Base-by-base conservation (phyloP, 2,113 vertebrate genomes). In the Ciconia stormi region DNA sequence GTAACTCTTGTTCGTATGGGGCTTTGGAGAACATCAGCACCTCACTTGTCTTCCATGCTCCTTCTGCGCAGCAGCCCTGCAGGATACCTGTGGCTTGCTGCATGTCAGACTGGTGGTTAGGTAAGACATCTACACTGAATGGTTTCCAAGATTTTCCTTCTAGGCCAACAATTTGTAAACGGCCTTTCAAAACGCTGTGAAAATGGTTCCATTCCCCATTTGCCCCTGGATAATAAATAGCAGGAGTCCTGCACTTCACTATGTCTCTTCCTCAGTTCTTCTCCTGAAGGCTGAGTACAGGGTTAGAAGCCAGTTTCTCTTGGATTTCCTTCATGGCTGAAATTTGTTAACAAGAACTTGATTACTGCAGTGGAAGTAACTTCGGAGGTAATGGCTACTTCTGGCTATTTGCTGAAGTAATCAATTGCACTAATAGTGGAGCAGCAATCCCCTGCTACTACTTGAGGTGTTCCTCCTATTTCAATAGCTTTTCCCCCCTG, bases 351-450 rank as follows among this genome's bases (percentile, higher is more conserved):
- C 55, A 87, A 76, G 92, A 82, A 73, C 71, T 82, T 92, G 66
- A 88, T 96, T 95, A 93, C 87, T 83, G 19, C n/a, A 38, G 27
- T 82, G 72, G 46, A 95, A 90, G 73, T 95, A 82, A 55, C 90
- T 82, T 90, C 50, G 29, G 49, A 88, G 63, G 53, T 85, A 95
- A 93, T 89, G 72, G 77, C 77, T 91, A 96, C 87, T 97, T 94
- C 89, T 95, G 92, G 69, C 77, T 92, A 66, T 86, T 89, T 89
- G 62, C 80, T 90, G 95, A 73, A 87, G 72, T 91, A 79, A 94
- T 93, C 84, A 90, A 62, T 96, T 93, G 47, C 44, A n/a, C n/a
- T 82, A 81, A 90, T 67, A 66, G 82, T 26, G 13, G 32, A 86
- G 56, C 67, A 88, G 63, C 62, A 77, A 67, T 95, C 36, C 38